phyloP scores from a whole-genome alignment of 2,888 invertebrate genomes.

The Tiphia femorata region DNA sequence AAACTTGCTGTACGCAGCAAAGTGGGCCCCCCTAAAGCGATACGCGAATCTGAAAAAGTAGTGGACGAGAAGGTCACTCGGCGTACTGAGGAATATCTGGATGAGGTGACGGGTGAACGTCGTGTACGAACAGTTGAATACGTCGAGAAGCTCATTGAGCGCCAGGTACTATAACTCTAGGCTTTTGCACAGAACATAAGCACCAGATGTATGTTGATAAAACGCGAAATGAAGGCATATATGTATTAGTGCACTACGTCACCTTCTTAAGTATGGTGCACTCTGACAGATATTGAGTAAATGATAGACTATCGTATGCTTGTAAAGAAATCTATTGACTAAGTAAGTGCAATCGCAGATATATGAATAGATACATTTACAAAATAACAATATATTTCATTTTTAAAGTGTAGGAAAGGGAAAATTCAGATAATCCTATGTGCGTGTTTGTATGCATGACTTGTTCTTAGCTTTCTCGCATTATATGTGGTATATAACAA shows the following conservation, averaged over 20 bases:
- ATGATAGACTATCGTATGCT: too few relatives aligned
- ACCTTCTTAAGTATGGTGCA: too few relatives aligned
- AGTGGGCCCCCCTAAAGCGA: constrained; percentile 84
- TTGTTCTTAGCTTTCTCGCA: constrained; percentile 21
- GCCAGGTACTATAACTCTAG: constrained; percentile 80
- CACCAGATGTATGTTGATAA: constrained; percentile 13
- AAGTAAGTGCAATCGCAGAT: too few relatives aligned
- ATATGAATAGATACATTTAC: too few relatives aligned
- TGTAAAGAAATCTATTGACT: too few relatives aligned
- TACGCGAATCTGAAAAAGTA: constrained; percentile 91
- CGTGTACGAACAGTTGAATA: constrained; percentile 92
- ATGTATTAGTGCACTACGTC: constrained; percentile 6
- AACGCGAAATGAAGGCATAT: background rate
- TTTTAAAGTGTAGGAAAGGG: constrained; percentile 3
- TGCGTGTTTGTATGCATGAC: constrained; percentile 28
- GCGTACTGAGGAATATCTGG: constrained; percentile 89
- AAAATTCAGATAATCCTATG: constrained; percentile 19
- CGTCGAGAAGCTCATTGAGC: constrained; percentile 95
- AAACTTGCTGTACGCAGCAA: constrained; percentile 90
- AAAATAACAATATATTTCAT: too few relatives aligned
- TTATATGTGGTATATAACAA: constrained; percentile 14
- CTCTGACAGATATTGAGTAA: too few relatives aligned
- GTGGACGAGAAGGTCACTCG: constrained; percentile 89
- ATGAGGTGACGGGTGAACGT: constrained; percentile 87
- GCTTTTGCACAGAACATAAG: constrained; percentile 37